A percentile compares a stretch with the other conserved stretches of the same genome.
phyloP scores from a whole-genome alignment of 1,140 invertebrate genomes.

The Bombyx mori region DNA sequence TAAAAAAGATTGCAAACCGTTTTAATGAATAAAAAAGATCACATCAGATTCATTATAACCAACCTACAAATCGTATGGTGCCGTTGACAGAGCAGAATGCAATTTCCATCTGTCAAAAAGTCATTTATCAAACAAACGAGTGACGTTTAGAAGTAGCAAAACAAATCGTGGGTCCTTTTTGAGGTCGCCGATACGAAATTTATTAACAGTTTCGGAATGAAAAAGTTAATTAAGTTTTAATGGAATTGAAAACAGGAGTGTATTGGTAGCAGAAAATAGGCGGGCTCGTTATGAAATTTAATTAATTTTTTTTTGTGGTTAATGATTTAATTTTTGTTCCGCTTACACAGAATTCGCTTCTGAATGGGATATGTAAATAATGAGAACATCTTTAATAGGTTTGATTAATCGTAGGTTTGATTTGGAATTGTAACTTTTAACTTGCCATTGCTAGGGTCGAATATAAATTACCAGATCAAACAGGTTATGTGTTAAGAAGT shows the following conservation, averaged over 20 bases:
- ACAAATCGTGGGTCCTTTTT: conserved; percentile 58
- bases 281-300: conserved; percentile 65
- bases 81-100: conserved; percentile 38
- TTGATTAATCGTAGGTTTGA: too few relatives aligned
- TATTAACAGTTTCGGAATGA: conserved; percentile 38
- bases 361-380: conserved; percentile 3
- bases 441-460: too few relatives aligned
- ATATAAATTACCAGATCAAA: too few relatives aligned
- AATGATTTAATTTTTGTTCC: conserved; percentile 48
- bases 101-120: conserved; percentile 46
- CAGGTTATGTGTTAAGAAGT: too few relatives aligned
- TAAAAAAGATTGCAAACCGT: too few relatives aligned
- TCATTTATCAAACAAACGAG: conserved; percentile 63
- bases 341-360: conserved; percentile 22
- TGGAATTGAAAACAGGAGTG: conserved; percentile 66
- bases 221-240: conserved; percentile 72
- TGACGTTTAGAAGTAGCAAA: conserved; percentile 68
- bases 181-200: conserved; percentile 55
- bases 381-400: too few relatives aligned
- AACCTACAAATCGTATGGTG: conserved; percentile 5
- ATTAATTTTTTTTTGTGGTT: conserved; percentile 49
- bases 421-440: too few relatives aligned
- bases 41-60: too few relatives aligned
- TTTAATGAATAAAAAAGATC: too few relatives aligned
- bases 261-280: conserved; percentile 70